Percentiles rank a stretch among this genome's conserved stretches.
phyloP scores from a whole-genome alignment of 2,113 vertebrate genomes.

The Eudyptes chrysolophus region DNA sequence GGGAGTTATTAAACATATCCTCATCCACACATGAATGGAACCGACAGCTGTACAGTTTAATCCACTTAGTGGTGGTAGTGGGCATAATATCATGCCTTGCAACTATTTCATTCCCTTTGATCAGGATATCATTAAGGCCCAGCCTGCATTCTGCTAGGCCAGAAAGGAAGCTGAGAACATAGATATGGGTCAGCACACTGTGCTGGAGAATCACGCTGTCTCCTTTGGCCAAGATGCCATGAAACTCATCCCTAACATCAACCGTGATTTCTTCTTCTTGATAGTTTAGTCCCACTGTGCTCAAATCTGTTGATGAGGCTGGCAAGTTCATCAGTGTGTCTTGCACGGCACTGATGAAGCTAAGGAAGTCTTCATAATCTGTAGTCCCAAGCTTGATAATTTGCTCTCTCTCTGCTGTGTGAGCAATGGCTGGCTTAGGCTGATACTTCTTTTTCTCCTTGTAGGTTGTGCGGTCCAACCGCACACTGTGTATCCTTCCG shows the following conservation, averaged over 20 bases:
- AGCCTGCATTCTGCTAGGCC: conserved; percentile 82
- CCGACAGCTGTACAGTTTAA: conserved; percentile 78
- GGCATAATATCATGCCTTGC: conserved; percentile 89
- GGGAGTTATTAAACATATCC: conserved; percentile 74
- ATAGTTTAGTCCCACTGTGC: conserved; percentile 78
- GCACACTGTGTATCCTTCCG: conserved; percentile 84
- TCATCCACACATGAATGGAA: conserved; percentile 84
- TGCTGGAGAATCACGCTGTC: conserved; percentile 80
- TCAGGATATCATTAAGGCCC: conserved; percentile 85
- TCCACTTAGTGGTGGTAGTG: conserved; percentile 88
- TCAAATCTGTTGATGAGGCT: conserved; percentile 71
- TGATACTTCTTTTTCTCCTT: conserved; percentile 89
- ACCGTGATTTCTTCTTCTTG: conserved; percentile 86
- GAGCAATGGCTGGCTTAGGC: conserved; percentile 82
- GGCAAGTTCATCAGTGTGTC: conserved; percentile 79
- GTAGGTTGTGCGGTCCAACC: conserved; percentile 84
- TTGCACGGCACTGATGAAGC: conserved; percentile 80
- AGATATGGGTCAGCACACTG: conserved; percentile 80
- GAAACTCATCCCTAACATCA: conserved; percentile 86
- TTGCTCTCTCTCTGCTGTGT: conserved; percentile 81
- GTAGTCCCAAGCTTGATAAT: conserved; percentile 86
- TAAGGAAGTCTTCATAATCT: conserved; percentile 84
- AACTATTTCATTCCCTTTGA: conserved; percentile 89
- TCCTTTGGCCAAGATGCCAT: conserved; percentile 79
- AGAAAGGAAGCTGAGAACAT: conserved; percentile 84